A percentile compares a stretch with the other conserved stretches of the same genome.
Evolutionary conservation across 2,888 invertebrate species (phyloP).

Genomic region (Drosophila phalerata): DNA sequence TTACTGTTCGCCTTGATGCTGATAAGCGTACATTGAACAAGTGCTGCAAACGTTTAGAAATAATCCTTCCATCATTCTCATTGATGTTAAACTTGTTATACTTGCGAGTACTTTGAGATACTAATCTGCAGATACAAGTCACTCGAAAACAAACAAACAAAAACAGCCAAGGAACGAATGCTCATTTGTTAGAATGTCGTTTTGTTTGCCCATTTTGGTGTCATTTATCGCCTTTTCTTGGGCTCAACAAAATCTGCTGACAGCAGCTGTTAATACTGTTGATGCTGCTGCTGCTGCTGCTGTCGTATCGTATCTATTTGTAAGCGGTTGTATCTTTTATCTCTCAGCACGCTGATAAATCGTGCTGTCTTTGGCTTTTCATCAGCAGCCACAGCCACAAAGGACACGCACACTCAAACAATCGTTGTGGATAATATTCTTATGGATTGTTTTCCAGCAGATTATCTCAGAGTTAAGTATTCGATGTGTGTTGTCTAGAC

Average conservation of each 20-base stretch:
- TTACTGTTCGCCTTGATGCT: conserved; percentile 13
- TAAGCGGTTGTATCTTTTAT: conserved; percentile 53
- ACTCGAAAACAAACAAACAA: conserved; percentile 17
- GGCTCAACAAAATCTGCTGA: conserved; percentile 65
- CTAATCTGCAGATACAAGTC: conserved; percentile 5
- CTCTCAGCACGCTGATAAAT: conserved; percentile 69
- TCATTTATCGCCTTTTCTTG: conserved; percentile 61
- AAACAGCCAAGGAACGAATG: conserved; percentile 11
- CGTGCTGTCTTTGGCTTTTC: conserved; percentile 53
- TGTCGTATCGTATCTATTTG: conserved; percentile 31
- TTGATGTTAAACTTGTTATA: conserved; percentile 5
- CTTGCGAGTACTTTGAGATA: conserved; percentile 4
- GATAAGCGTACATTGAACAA: conserved; percentile 5
- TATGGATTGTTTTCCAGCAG: background rate
- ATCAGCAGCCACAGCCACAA: conserved; percentile 26
- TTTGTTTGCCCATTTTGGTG: conserved; percentile 61
- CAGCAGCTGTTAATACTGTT: conserved; percentile 46
- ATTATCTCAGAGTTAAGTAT: background rate
- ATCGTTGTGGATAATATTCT: background rate
- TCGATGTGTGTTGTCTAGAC: background rate
- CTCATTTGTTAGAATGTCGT: conserved; percentile 50
- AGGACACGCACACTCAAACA: conserved; percentile 27
- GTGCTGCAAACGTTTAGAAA: background rate
- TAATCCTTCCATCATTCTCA: conserved; percentile 3
- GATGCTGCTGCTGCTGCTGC: conserved; percentile 21